Base-by-base conservation (phyloP, 1,140 invertebrate species). In the Panagrolaimus sp. region DNA sequence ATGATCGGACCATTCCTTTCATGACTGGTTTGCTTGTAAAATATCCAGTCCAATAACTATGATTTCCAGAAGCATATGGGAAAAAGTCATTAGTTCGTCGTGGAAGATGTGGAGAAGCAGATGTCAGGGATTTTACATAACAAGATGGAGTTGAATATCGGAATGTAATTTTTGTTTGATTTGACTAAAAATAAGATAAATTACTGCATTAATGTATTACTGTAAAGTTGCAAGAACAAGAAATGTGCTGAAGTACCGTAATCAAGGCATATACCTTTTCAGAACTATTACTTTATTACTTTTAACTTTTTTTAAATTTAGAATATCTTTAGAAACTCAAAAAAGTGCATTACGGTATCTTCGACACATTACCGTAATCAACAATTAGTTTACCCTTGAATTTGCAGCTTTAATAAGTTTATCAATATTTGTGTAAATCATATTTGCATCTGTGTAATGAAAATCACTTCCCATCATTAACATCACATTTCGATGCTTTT, bases 401-500 rank as follows among this genome's bases (percentile, higher is more conserved):
- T 58, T 58, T 5, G 88, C 85, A 74, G 87, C 89, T 26, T 89
- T 87, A 71, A 95, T 93, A 0, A 95, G 86, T 83, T 91, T 91
- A 82, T 96, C 93, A 80, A 96, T 79, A 83, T 96, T 95, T 72
- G 87, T 89, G 81, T 88, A 96, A 89, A 91, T 93, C 76, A 88
- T 88, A 73, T 89, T 85, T 1, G 93, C 92, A 82, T 90, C 88
- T 81, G 91, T 89, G 83, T 93, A 96, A 68, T 90, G 88, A 81
- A 97, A 96, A 85, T 97, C 94, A 73, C 89, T 89, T 0, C 94
- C 94, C 93, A 96, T 96, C 2, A 92, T 93, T 58, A 95, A 85
- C 70, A 94, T 87, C 8, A 94, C 86, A 82, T 95, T 89, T 76
- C 90, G 89, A 28, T 87, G 86, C 15, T 72, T 69, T 71, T 58